Percentiles rank a stretch among this genome's conserved stretches.
Conservation (phyloP, 2,113 vertebrate genomes). For the Macrotus californicus region DNA sequence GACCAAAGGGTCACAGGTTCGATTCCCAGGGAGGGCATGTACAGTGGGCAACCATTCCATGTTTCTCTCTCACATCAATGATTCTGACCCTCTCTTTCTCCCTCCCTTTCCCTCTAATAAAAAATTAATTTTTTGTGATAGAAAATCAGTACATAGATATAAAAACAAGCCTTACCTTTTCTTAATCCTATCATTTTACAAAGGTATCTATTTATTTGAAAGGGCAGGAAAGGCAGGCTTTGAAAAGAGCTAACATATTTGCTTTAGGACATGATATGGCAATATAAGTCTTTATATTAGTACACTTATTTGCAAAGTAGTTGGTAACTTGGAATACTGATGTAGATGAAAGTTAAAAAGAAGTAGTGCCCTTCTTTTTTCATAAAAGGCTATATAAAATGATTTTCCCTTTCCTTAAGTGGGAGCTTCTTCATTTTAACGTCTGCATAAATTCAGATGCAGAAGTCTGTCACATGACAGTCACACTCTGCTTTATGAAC, state of each 20-base stretch:
- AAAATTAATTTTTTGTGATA: neutral
- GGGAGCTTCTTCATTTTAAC: neutral
- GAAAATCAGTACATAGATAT: neutral
- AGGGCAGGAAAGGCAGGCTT: neutral
- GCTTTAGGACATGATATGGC: neutral
- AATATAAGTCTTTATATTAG: neutral
- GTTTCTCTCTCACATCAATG: too few species aligned
- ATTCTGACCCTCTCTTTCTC: too few species aligned
- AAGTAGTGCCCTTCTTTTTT: neutral
- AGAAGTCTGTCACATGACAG: neutral
- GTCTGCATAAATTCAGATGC: neutral
- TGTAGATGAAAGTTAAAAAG: neutral
- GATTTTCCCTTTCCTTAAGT: neutral
- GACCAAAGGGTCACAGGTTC: too few species aligned
- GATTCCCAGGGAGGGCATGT: too few species aligned
- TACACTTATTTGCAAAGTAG: neutral
- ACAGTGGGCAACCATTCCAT: too few species aligned
- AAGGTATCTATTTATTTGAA: neutral
- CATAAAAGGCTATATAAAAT: neutral
- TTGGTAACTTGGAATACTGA: neutral
- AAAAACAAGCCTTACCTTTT: neutral
- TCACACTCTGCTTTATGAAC: neutral
- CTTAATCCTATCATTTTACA: too few species aligned
- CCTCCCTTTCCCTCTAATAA: too few species aligned
- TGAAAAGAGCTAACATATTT: neutral